Evolutionary conservation across 2,113 vertebrate genomes (phyloP), one percentile per base, ranked within the genome.

Genomic region (Oxyruncus cristatus): DNA sequence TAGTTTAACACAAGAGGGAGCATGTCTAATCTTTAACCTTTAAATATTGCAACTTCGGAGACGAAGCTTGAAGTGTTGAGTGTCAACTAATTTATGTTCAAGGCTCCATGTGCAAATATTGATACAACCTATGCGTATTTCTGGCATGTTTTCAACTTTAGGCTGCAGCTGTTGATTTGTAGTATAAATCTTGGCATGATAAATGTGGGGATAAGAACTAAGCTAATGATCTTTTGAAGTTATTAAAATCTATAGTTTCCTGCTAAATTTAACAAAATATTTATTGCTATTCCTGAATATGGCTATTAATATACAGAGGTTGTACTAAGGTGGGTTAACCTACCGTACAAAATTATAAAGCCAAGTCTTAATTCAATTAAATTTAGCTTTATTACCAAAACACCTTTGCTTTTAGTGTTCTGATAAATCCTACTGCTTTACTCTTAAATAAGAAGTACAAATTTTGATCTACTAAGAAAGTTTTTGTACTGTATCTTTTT

Each of bases 11-110:
- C 97, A 97, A 97, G 97, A 97, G 97, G 97, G 97, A 98, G 97
- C 96, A 95, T 97, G 97, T 97, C 96, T 97, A 97, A 97, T 98
- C 95, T 98, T 97, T 97, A 97, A 97, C 97, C 97, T 98, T 97
- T 98, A 97, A 96, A 97, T 97, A 97, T 72, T 97, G 93, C 92
- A 88, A 88, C 95, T 96, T 97, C 72, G 95, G 95, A 89, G 77
- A 92, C 84, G 91, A 93, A 94, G 90, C 93, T 94, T 95, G 52
- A 96, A 97, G 95, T 97, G 94, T 83, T 78, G 97, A 95, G 94
- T 91, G 94, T 94, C 96, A 96, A 72, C 87, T 95, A 95, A 94
- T 96, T 95, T 88, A 74, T 83, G 66, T 94, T 92, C 58, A 87
- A 55, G 89, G 68, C 75, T 88, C 74, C 79, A 30, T 89, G 87